These are phyloP conservation scores for Acinonyx jubatus DNA, from an alignment of 2,113 vertebrate species.

Conservation along the genomic window DNA sequence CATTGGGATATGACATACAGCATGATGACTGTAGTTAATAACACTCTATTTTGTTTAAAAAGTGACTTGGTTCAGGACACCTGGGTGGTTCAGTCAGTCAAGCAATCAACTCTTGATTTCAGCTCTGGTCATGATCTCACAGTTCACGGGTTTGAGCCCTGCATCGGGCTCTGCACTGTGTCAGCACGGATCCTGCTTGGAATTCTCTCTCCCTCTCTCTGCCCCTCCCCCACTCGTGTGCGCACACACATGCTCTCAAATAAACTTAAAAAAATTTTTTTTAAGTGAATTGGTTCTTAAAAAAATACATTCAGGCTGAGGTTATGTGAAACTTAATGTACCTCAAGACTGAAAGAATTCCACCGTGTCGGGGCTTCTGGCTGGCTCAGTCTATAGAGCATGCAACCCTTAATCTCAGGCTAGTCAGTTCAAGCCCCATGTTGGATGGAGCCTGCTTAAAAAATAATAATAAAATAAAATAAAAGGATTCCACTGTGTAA, in stretches of 20 bases:
- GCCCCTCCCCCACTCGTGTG: no score
- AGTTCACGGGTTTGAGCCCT: no score
- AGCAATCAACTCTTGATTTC: no score
- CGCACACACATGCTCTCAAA: no score
- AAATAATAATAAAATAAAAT: not conserved
- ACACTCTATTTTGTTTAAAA: not conserved
- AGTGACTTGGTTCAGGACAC: not conserved
- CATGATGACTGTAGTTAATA: not conserved
- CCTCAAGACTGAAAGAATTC: not conserved
- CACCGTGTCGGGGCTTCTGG: not conserved
- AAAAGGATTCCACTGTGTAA: not conserved
- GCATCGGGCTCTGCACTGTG: no score
- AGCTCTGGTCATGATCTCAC: no score
- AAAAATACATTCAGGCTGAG: not conserved
- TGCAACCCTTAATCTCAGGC: not conserved
- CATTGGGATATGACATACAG: not conserved
- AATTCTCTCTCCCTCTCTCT: no score
- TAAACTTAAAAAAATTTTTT: no score
- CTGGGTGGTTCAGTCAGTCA: no score
- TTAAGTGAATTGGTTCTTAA: not conserved
- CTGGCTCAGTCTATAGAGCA: not conserved
- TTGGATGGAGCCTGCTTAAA: not conserved
- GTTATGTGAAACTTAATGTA: not conserved
- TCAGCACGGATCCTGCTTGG: no score
- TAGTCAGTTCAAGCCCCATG: not conserved